These are phyloP conservation scores for Omphaloscelis lunosa DNA, from an alignment of 2,888 invertebrate genomes.

Conservation along the genomic window DNA sequence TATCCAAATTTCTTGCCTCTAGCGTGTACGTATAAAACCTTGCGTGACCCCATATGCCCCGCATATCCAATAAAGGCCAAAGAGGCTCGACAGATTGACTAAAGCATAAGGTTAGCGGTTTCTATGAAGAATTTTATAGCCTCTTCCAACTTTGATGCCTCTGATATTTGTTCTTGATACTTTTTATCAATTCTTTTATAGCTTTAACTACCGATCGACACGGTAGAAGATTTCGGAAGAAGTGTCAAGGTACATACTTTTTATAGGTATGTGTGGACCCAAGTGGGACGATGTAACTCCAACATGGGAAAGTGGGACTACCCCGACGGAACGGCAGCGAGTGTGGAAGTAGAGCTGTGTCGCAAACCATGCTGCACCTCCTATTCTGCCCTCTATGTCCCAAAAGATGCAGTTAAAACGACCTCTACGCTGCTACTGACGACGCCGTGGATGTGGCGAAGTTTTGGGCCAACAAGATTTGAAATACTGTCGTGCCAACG, in stretches of 20 bases:
- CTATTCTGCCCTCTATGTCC: background rate
- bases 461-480: background rate
- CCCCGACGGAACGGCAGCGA: background rate
- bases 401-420: background rate
- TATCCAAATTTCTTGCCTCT: constrained; percentile 40
- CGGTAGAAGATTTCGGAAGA: constrained; percentile 7
- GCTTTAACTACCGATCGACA: constrained; percentile 15
- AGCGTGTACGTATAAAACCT: constrained; percentile 35
- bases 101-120: constrained; percentile 50
- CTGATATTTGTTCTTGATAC: constrained; percentile 49
- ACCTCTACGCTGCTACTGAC: background rate
- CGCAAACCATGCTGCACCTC: background rate
- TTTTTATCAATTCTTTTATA: constrained; percentile 51
- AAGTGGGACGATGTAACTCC: background rate
- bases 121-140: constrained; percentile 40
- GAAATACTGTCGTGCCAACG: background rate
- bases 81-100: constrained; percentile 39
- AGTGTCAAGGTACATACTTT: background rate
- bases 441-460: background rate
- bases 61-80: constrained; percentile 28
- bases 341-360: background rate
- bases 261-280: background rate
- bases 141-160: constrained; percentile 44
- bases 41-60: constrained; percentile 40
- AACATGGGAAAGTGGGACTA: background rate